Conservation (phyloP, 2,113 vertebrate species). For the Eulacestoma nigropectus region DNA sequence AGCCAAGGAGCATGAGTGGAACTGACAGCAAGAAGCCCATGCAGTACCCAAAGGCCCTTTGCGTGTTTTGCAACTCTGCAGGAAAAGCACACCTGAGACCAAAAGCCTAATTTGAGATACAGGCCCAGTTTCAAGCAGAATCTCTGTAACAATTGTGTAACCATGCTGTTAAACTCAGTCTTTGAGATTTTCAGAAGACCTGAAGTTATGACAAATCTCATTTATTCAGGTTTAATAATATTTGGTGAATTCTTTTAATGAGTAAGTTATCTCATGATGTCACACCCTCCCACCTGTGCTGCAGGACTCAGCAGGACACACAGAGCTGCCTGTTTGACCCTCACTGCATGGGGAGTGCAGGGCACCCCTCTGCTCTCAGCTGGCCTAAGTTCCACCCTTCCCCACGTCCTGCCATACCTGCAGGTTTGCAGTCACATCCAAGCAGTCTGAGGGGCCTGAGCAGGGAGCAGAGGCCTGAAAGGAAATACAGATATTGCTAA, state of each 20-base stretch:
- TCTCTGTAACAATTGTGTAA: neutral
- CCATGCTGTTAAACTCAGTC: neutral
- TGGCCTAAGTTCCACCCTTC: neutral
- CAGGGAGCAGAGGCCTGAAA: conserved; percentile 9
- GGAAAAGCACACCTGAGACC: neutral
- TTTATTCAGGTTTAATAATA: neutral
- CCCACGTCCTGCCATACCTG: neutral
- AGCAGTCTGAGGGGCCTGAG: neutral
- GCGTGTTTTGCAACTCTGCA: neutral
- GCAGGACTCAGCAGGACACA: neutral
- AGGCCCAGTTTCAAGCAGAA: neutral
- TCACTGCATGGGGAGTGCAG: fast-evolving
- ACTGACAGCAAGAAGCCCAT: neutral
- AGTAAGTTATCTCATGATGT: neutral
- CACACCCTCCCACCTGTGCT: neutral
- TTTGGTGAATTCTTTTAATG: neutral
- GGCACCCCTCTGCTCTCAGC: neutral
- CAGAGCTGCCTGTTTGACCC: neutral
- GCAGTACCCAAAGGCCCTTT: neutral
- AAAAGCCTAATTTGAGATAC: neutral
- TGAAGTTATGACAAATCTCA: neutral
- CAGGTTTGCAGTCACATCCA: neutral
- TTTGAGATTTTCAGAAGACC: neutral
- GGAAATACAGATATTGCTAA: neutral
- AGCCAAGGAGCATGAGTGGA: neutral